Conservation (phyloP, 2,113 vertebrate genomes). For the Vulpes lagopus region DNA sequence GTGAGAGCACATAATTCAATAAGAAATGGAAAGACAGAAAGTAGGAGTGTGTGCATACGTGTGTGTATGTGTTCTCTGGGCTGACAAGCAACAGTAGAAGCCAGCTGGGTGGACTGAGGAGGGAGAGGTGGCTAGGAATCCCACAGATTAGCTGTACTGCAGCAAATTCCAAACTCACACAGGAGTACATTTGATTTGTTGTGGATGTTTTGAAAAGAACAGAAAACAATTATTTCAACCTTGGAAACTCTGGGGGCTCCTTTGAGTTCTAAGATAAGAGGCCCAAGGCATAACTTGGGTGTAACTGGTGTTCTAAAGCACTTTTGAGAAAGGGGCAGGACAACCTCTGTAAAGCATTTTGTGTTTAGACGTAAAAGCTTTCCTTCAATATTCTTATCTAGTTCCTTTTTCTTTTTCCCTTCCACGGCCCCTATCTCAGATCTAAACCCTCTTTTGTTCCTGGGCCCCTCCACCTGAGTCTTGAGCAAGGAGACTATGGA, state of each 20-base stretch:
- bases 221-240: constrained; percentile 20
- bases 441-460: neutral
- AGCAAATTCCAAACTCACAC: neutral
- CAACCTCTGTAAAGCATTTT: neutral
- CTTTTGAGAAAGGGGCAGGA: neutral
- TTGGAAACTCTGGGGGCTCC: constrained; percentile 21
- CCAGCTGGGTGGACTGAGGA: neutral
- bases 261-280: constrained; percentile 33
- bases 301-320: neutral
- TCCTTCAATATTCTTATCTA: neutral
- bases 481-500: neutral
- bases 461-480: neutral
- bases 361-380: neutral
- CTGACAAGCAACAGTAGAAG: neutral
- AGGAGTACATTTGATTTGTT: constrained; percentile 59
- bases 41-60: neutral
- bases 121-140: neutral
- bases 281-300: neutral
- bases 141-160: neutral
- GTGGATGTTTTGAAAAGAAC: constrained; percentile 61
- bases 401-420: neutral
- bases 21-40: neutral
- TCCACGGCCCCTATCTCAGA: neutral
- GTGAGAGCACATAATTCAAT: neutral
- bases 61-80: neutral